phyloP scores from a whole-genome alignment of 2,113 vertebrate species.

The Progne subis region DNA sequence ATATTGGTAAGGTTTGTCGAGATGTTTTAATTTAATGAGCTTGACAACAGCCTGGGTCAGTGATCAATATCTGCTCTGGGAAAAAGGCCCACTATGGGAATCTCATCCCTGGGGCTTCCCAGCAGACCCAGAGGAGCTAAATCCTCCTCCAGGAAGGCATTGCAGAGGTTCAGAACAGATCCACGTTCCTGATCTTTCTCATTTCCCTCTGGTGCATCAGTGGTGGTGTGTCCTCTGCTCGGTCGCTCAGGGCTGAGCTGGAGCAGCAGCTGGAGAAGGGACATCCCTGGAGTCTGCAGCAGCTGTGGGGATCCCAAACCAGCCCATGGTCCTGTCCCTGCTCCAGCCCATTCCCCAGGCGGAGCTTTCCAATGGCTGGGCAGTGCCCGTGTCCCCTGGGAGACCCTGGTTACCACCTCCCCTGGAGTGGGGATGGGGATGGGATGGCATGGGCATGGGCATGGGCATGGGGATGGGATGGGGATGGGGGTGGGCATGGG shows the following conservation, averaged over 20 bases:
- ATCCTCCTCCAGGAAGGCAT: too few relatives aligned
- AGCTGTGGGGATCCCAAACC: neutral
- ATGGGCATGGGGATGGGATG: too few relatives aligned
- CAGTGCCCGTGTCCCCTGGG: slow-evolving; percentile 67
- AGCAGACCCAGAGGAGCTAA: neutral
- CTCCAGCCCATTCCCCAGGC: slow-evolving; percentile 28
- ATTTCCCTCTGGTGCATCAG: neutral
- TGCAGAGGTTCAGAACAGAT: neutral
- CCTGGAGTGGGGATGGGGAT: neutral
- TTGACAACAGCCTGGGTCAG: neutral
- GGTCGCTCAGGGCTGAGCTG: neutral
- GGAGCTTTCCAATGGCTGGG: slow-evolving; percentile 63
- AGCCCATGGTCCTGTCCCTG: neutral
- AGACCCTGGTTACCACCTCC: slow-evolving; percentile 37
- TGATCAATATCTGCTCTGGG: neutral
- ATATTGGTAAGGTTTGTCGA: neutral
- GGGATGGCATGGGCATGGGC: too few relatives aligned
- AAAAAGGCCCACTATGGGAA: neutral
- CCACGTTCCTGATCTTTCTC: accelerated
- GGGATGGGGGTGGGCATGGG: too few relatives aligned
- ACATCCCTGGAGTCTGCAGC: neutral
- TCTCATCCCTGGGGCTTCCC: neutral
- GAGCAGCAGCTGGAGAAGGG: neutral
- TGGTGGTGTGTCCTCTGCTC: accelerated
- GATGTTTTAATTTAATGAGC: neutral